Evolutionary conservation across 2,113 vertebrate species (phyloP).

Genomic region (Raja brachyura): DNA sequence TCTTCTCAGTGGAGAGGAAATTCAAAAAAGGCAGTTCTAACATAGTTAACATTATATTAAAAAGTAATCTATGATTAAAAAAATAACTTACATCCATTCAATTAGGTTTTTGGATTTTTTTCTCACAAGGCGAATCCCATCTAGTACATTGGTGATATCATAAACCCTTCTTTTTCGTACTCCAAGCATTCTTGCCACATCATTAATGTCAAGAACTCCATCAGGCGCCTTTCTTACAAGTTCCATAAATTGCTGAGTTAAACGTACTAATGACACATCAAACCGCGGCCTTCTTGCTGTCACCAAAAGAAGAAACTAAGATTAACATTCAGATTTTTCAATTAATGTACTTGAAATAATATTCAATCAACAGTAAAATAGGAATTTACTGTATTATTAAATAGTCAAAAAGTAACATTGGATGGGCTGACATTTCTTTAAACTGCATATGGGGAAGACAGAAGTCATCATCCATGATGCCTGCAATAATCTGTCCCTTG

Average conservation of each 20-base stretch:
- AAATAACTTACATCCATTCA: conserved; percentile 79
- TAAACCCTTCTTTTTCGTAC: conserved; percentile 73
- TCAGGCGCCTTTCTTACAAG: conserved; percentile 65
- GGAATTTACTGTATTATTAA: background rate
- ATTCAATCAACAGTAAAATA: background rate
- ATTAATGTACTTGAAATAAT: background rate
- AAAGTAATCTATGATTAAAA: background rate
- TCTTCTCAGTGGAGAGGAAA: background rate
- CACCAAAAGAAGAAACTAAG: conserved; percentile 39
- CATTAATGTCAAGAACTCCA: conserved; percentile 70
- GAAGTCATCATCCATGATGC: too few relatives aligned
- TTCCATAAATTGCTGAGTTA: conserved; percentile 77
- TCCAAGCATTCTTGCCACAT: conserved; percentile 60
- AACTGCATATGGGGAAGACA: too few relatives aligned
- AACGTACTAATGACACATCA: conserved; percentile 64
- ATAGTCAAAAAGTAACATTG: background rate
- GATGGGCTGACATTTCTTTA: too few relatives aligned
- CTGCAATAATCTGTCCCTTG: too few relatives aligned
- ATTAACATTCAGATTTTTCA: conserved; percentile 13
- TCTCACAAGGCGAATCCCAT: conserved; percentile 69
- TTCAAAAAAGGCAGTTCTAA: background rate
- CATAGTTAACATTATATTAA: background rate
- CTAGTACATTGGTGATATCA: conserved; percentile 79
- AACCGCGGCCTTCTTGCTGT: conserved; percentile 54
- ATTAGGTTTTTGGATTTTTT: conserved; percentile 71